Base-by-base conservation (phyloP, 30 jellyfish, hydroid and myxozoan genomes). In the Aurelia aurita complex sp. Pacific region DNA sequence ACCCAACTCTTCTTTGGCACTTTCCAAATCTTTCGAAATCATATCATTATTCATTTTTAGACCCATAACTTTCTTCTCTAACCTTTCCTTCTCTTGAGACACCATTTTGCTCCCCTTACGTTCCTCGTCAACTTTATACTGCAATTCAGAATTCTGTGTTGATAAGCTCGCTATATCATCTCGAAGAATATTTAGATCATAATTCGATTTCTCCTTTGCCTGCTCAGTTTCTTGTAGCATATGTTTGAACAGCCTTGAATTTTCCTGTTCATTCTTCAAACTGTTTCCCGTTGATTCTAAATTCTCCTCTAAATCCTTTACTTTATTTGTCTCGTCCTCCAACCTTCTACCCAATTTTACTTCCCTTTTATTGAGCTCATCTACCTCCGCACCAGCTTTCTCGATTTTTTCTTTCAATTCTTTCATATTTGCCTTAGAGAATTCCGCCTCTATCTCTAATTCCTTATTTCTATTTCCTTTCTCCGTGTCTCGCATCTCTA, bases 201-300 rank as follows among this genome's bases (percentile, higher is more conserved):
- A 38, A n/a, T 63, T 55, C 23, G 38, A 19, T 32, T 32, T 60
- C 78, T 77, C 75, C 64, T 77, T 77, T 23, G 67, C 62, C 23
- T 77, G 63, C 29, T 62, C 79, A 5, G 14, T 23, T 40, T 62
- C 76, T 46, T 77, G 87, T 7, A 77, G 51, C 87, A 77, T 77
- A 5, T 33, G 63, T 42, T 64, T 64, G 43, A 77, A 77, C 67
- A 77, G 9, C 3, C 14, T 13, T 23, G 89, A 80, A 57, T 80
- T 80, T 50, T 68, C 75, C 42, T 66, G 67, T 65, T 80, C 89
- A 18, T 19, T 68, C 17, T 68, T 40, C 38, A 43, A 32, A 19
- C 32, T 57, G 2, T 32, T 35, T 29, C 50, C 75, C 16, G 36
- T 35, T 11, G 17, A 42, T 15, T 17, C 74, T 68, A 42, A 10